Percentiles rank a stretch among this genome's conserved stretches.
These are phyloP conservation scores for Okamejei kenojei DNA, from an alignment of 2,797 vertebrate species.

Conservation along the genomic window DNA sequence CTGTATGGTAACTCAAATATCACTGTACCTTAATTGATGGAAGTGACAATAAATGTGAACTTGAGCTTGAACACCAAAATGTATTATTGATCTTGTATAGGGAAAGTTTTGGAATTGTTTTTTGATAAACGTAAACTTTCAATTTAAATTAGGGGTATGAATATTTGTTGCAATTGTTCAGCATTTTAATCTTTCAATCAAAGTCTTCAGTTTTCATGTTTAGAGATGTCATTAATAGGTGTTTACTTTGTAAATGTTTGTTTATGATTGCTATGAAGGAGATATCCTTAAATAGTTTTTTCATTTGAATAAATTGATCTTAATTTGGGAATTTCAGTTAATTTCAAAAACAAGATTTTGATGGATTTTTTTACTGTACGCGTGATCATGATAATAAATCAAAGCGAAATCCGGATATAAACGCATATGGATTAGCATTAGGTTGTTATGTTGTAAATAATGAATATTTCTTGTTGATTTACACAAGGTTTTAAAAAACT, in stretches of 20 bases:
- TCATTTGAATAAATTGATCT: neutral
- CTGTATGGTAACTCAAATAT: no score
- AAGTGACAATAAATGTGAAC: no score
- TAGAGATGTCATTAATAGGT: neutral
- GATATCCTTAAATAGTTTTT: neutral
- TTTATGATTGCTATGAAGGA: neutral
- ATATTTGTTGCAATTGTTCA: neutral
- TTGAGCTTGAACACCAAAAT: neutral
- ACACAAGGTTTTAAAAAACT: neutral
- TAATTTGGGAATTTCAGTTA: neutral
- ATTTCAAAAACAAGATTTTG: no score
- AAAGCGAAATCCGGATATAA: neutral
- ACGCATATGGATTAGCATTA: neutral
- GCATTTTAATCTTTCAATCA: neutral
- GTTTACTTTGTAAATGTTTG: neutral
- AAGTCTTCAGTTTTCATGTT: conserved; percentile 3
- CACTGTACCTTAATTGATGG: no score
- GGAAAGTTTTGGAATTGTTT: neutral
- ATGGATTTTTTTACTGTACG: no score
- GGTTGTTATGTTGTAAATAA: neutral
- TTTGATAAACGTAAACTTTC: neutral
- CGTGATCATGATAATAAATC: no score
- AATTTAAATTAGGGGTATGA: neutral
- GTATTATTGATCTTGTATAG: neutral
- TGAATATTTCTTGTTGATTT: neutral